These are phyloP conservation scores for Vanessa cardui DNA, from an alignment of 2,888 invertebrate genomes.

Conservation along the genomic window DNA sequence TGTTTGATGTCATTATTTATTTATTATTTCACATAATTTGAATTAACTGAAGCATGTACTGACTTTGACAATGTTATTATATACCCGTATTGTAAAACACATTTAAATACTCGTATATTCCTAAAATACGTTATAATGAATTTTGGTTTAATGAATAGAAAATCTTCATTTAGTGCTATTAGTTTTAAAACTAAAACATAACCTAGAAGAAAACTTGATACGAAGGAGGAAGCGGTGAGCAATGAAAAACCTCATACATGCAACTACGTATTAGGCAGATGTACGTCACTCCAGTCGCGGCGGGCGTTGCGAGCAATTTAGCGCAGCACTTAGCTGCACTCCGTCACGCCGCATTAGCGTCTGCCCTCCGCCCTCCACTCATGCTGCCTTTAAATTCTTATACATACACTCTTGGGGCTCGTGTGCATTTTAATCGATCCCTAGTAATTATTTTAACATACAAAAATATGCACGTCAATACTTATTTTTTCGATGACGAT, in stretches of 20 bases:
- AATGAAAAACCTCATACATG: background rate
- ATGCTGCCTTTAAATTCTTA: conserved; percentile 20
- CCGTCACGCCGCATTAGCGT: conserved; percentile 62
- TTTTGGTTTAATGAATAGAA: too few species aligned
- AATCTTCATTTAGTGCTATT: too few species aligned
- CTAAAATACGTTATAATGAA: too few species aligned
- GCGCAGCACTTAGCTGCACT: conserved; percentile 62
- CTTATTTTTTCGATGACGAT: too few species aligned
- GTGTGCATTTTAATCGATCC: background rate
- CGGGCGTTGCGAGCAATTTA: conserved; percentile 58
- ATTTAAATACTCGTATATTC: too few species aligned
- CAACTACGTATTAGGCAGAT: conserved; percentile 21
- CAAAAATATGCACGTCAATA: too few species aligned
- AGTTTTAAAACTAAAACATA: background rate
- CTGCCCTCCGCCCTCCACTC: conserved; percentile 40
- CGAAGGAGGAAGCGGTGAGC: background rate
- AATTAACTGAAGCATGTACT: too few species aligned
- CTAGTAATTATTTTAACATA: background rate
- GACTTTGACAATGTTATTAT: too few species aligned
- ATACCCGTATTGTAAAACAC: background rate
- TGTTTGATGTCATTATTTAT: too few species aligned
- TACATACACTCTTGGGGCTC: background rate
- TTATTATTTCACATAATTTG: too few species aligned
- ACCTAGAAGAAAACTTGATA: background rate
- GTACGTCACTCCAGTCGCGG: conserved; percentile 23